Conservation (phyloP, 2,888 invertebrate species). For the Xanthostigma xanthostigma region DNA sequence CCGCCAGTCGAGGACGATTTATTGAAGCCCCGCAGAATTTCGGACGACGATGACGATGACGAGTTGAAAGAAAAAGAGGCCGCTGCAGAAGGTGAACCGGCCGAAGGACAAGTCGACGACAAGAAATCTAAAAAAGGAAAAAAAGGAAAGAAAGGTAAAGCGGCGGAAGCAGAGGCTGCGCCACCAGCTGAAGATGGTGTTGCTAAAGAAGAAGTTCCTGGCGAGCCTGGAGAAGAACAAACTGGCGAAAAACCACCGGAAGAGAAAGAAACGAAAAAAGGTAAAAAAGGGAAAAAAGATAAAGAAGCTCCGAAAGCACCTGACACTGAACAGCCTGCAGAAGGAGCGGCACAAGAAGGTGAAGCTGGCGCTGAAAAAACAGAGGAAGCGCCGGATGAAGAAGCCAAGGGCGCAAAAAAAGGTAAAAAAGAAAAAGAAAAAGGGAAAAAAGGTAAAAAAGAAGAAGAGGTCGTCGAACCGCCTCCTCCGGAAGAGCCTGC, state of each 20-base stretch:
- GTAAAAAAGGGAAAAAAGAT: background rate
- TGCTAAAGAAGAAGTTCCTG: background rate
- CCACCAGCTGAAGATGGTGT: background rate
- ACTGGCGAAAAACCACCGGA: background rate
- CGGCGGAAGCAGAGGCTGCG: background rate
- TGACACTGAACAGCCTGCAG: background rate
- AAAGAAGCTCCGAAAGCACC: background rate
- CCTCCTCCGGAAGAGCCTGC: too few relatives aligned
- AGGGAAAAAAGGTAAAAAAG: conserved; percentile 3
- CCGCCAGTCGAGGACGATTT: too few relatives aligned
- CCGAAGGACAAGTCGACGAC: background rate
- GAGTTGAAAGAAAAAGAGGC: too few relatives aligned
- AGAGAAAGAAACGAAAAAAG: background rate
- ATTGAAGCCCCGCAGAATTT: too few relatives aligned
- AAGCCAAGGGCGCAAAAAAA: background rate
- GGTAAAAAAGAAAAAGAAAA: background rate
- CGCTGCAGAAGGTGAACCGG: background rate
- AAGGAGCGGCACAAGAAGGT: background rate
- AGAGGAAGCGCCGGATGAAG: background rate
- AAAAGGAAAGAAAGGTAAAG: conserved; percentile 8
- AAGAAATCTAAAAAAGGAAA: conserved; percentile 5
- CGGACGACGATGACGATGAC: too few relatives aligned
- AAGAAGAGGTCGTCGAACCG: background rate
- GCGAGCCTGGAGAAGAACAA: background rate
- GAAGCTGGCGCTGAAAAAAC: background rate